phyloP scores from a whole-genome alignment of 1,140 invertebrate genomes.

The Musca domestica region DNA sequence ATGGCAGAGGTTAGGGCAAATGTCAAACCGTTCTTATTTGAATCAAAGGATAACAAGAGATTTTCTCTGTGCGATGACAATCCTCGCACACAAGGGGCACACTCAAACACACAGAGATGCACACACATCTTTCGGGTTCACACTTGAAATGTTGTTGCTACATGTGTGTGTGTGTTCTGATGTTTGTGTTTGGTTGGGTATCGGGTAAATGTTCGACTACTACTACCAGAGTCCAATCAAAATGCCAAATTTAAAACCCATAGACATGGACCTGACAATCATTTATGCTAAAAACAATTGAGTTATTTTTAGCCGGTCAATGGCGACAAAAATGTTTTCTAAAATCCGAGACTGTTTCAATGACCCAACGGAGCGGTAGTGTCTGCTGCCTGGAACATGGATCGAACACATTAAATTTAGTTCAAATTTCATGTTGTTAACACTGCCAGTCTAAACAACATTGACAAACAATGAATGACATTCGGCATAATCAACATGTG shows the following conservation, averaged over 20 bases:
- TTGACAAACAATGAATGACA: too few relatives aligned
- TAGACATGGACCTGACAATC: too few relatives aligned
- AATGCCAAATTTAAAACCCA: constrained; percentile 1
- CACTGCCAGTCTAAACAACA: too few relatives aligned
- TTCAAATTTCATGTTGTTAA: too few relatives aligned
- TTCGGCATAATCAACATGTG: too few relatives aligned
- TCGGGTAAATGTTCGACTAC: background rate
- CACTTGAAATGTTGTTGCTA: background rate
- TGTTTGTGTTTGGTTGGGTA: background rate
- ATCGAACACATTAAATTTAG: too few relatives aligned
- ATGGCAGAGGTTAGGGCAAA: constrained; percentile 10
- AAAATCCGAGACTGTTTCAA: too few relatives aligned
- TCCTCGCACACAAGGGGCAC: background rate
- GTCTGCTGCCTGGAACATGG: too few relatives aligned
- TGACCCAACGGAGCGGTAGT: too few relatives aligned
- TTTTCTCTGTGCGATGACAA: background rate
- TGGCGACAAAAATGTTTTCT: too few relatives aligned
- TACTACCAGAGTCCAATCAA: constrained; percentile 13
- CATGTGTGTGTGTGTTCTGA: background rate
- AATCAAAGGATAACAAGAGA: constrained; percentile 6
- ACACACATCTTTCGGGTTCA: background rate
- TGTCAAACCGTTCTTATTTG: constrained; percentile 11
- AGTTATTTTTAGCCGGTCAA: too few relatives aligned
- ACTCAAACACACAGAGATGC: background rate
- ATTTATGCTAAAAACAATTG: too few relatives aligned